Base-by-base conservation (phyloP, 2,888 invertebrate genomes). In the Drosophila multiciliata region DNA sequence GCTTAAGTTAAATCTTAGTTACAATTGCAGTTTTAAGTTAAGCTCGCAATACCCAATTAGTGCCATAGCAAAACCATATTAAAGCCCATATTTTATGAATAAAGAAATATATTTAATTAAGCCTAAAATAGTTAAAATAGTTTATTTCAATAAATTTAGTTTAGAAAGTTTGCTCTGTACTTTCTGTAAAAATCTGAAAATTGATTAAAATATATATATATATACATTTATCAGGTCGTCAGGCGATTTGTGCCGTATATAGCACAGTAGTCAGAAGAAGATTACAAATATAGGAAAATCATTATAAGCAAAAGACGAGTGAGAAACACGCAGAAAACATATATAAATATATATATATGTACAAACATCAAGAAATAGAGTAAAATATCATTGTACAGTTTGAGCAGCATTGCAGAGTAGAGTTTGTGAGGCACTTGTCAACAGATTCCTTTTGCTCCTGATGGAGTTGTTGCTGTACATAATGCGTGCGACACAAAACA, bases 401-500 rank as follows among this genome's bases (percentile, higher is more conserved):
- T 66, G 49, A 68, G 61, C 33, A 73, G 66, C 57, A 65, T 54
- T 59, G 67, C 42, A 35, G 45, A 74, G 48, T 55, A 55, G 59
- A 69, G 45, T 17, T 63, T 26, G 17, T 36, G 26, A 50, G 53
- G 26, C 72, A 72, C 76, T 80, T 72, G 83, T 78, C 63, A 80
- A 49, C 57, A 74, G 61, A 54, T 73, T 79, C 76, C 66, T 33
- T 42, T 57, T 63, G 55, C 69, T 81, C 64, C 48, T 62, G 45
- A n/a, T 2, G 52, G 59, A 72, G 65, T 50, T 60, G 61, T 59
- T 61, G 73, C 79, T 80, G 66, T 81, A 81, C 79, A 80, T 42
- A 78, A 71, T 74, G 72, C 87, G 85, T 89, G 89, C 84, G 73
- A 87, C 73, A 85, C 66, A 76, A 71, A 69, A 74, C 68, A 73